Evolutionary conservation across 2,888 invertebrate species (phyloP).

Genomic region (Linnaemya vulpina): DNA sequence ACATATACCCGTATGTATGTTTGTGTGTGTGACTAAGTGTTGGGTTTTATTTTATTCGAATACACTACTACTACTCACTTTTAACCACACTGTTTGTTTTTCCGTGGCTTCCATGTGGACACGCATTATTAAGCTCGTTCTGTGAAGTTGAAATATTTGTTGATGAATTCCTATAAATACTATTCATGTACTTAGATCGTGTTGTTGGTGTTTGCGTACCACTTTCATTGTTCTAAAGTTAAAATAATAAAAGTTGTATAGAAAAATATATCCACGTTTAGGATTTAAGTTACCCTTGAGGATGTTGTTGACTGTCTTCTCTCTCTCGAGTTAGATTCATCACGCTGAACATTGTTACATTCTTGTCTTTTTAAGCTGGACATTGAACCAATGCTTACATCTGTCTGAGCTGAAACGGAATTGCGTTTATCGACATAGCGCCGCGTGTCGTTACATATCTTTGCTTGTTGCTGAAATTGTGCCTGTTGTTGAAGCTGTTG

Average conservation of each 20-base stretch:
- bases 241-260: neutral
- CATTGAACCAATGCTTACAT: slow-evolving; percentile 78
- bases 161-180: slow-evolving; percentile 81
- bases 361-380: slow-evolving; percentile 77
- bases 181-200: slow-evolving; percentile 78
- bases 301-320: slow-evolving; percentile 79
- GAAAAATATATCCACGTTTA: neutral
- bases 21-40: too few species aligned
- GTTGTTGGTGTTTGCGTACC: slow-evolving; percentile 80
- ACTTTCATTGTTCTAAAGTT: slow-evolving; percentile 79
- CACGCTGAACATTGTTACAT: slow-evolving; percentile 76
- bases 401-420: slow-evolving; percentile 82
- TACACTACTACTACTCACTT: slow-evolving; percentile 77
- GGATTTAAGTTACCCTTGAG: slow-evolving; percentile 73
- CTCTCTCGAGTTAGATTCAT: slow-evolving; percentile 78
- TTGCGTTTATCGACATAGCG: slow-evolving; percentile 79
- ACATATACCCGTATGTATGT: too few species aligned
- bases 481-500: slow-evolving; percentile 77
- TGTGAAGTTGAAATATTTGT: slow-evolving; percentile 82
- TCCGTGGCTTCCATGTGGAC: slow-evolving; percentile 79
- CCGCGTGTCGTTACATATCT: slow-evolving; percentile 68
- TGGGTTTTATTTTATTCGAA: neutral
- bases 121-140: slow-evolving; percentile 82
- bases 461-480: slow-evolving; percentile 64
- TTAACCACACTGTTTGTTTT: slow-evolving; percentile 79